Evolutionary conservation across 92 coral and sea anemone species (phyloP).

Genomic region (Porites divaricata): DNA sequence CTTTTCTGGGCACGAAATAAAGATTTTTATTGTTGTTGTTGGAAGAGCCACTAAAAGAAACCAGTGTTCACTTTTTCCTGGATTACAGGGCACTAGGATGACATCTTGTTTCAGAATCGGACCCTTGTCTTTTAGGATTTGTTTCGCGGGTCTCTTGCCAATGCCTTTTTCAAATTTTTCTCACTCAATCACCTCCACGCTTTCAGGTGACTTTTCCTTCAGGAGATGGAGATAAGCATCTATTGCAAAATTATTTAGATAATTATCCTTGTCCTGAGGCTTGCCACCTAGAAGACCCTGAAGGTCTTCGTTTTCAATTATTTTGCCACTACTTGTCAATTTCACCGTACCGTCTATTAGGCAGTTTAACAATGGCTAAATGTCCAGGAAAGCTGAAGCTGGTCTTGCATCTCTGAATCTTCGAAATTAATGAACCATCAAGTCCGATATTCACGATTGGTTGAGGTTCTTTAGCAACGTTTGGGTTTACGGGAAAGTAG

Average conservation of each 20-base stretch:
- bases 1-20: too few relatives aligned
- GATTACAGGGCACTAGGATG: conserved; percentile 56
- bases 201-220: not conserved
- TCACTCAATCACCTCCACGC: conserved; percentile 48
- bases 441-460: not conserved
- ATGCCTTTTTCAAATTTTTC: conserved; percentile 49
- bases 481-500: not conserved
- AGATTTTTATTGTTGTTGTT: too few relatives aligned
- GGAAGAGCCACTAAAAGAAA: conserved; percentile 34
- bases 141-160: conserved; percentile 40
- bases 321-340: not conserved
- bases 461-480: conserved; percentile 3
- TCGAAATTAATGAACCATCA: not conserved
- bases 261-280: conserved; percentile 40
- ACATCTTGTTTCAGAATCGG: conserved; percentile 54
- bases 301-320: not conserved
- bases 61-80: conserved; percentile 56
- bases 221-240: conserved; percentile 43
- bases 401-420: not conserved
- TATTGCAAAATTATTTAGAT: conserved; percentile 48
- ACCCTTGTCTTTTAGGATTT: conserved; percentile 46
- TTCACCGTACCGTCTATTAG: conserved; percentile 30
- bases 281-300: conserved; percentile 36
- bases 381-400: conserved; percentile 23
- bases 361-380: conserved; percentile 35